phyloP scores from a whole-genome alignment of 2,797 vertebrate species.

The Nasua narica region DNA sequence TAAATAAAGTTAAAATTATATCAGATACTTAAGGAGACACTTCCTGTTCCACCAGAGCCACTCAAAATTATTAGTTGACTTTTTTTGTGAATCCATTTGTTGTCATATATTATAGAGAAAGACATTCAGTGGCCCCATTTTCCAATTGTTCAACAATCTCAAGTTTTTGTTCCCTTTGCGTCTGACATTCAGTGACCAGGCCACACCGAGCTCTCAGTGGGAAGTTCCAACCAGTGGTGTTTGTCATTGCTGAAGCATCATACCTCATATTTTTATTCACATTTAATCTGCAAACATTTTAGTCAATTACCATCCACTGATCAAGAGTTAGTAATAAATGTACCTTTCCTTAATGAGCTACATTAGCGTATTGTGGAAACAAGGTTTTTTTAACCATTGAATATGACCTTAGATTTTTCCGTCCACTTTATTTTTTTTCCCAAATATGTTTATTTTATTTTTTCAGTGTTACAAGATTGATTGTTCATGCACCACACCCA shows the following conservation, averaged over 20 bases:
- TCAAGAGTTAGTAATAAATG: neutral
- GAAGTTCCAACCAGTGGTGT: neutral
- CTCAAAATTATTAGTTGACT: neutral
- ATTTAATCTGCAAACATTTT: neutral
- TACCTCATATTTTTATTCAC: neutral
- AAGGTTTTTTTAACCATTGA: neutral
- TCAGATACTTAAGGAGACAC: neutral
- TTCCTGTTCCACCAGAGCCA: neutral
- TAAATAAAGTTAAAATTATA: neutral
- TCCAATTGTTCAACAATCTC: neutral
- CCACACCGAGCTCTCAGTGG: fast-evolving
- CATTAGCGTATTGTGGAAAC: neutral
- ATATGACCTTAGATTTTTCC: neutral
- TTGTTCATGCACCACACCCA: too few species aligned
- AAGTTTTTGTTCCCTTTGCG: neutral
- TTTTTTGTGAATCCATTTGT: neutral
- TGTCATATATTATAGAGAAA: neutral
- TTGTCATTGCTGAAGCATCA: neutral
- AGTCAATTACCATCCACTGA: neutral
- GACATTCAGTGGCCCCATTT: neutral
- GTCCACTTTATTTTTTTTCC: neutral
- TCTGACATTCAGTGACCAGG: neutral
- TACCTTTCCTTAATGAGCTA: neutral
- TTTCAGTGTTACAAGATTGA: too few species aligned
- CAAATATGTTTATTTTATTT: too few species aligned